Base-by-base conservation (phyloP, 2,888 invertebrate genomes). In the Parapristionchus giblindavisi region DNA sequence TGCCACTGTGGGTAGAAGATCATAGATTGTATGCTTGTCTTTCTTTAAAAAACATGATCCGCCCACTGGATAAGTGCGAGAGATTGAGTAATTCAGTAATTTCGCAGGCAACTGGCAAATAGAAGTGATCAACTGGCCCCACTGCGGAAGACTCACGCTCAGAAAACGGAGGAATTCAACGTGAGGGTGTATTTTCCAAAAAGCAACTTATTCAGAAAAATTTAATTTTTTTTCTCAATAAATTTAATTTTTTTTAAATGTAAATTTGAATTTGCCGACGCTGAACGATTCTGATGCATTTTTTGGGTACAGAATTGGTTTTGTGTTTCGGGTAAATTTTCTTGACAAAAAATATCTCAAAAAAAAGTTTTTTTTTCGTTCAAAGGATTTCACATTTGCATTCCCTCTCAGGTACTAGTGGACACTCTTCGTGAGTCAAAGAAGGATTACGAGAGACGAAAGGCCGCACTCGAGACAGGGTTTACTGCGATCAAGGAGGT, bases 81-180 rank as follows among this genome's bases (percentile, higher is more conserved):
- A n/a, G n/a, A n/a, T n/a, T n/a, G n/a, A n/a, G 24, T 17, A 8
- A 24, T 24, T 58, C 58, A 58, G 27, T 8, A 38, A 34, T 38
- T 63, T 6, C 24, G 14, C 17, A 61, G 34, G 58, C 36, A 61
- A 11, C 27, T 73, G 14, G 21, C 73, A 5, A n/a, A 24, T n/a
- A 58, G 38, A 29, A 61, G 51, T 48, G 60, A 61, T 24, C 32
- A 61, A 61, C 61, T 71, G 17, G 40, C 56, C 0, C 73, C 73
- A 1, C 43, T 73, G 14, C 40, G 73, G 32, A 60, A 61, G 34
- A 27, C 43, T 5, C 60, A 73, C 51, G 36, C 32, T 21, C 34
- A 73, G 40, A 54, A 27, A 38, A 71, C 70, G 17, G 70, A 71
- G n/a, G 70, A 71, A 51, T 71, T 71, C 70, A 71, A 71, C 40